Base-by-base conservation (phyloP, 1,140 invertebrate genomes). In the Drosophila quadrilineata region DNA sequence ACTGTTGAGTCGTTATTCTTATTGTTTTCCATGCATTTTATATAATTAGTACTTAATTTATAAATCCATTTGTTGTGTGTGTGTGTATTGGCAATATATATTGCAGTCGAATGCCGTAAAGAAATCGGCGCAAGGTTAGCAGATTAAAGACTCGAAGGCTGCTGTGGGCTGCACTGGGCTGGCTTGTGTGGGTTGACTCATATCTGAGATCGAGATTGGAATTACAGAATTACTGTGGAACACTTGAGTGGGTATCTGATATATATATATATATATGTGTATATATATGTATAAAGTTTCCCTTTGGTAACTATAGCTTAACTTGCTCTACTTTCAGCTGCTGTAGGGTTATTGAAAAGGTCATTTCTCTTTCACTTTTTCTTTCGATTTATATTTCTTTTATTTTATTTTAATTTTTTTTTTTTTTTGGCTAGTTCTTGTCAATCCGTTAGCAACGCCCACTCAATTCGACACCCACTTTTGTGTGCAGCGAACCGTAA, bases 41-140 rank as follows among this genome's bases (percentile, higher is more conserved):
- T 84, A 71, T 82, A 84, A 82, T 82, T 82, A 82, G 73, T 84
- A 77, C 73, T 82, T 82, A 82, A 82, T 82, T 82, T 82, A 82
- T 84, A 84, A 84, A 79, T 74, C 73, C 76, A 67, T 58, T 65
- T n/a, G 36, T 66, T 73, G 70, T 79, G 52, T 64, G 12, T 59
- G 21, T 24, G 10, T 24, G 17, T 16, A 16, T 33, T 52, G 60
- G 71, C 56, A 50, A 28, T 56, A 73, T n/a, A 77, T 75, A 80
- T 67, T 73, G 69, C 54, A 84, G 64, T 57, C 64, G 64, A 73
- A 75, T 75, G 75, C 53, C 71, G 60, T 17, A 57, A 46, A 50
- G 29, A 66, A 66, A 66, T 43, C 63, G 38, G 56, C 63, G 63
- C 63, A 66, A 66, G 63, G 63, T 46, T 60, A 60, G 38, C 8